A percentile compares a stretch with the other conserved stretches of the same genome.
Evolutionary conservation across 2,888 invertebrate genomes (phyloP).

Genomic region (Eremobia ochroleuca): DNA sequence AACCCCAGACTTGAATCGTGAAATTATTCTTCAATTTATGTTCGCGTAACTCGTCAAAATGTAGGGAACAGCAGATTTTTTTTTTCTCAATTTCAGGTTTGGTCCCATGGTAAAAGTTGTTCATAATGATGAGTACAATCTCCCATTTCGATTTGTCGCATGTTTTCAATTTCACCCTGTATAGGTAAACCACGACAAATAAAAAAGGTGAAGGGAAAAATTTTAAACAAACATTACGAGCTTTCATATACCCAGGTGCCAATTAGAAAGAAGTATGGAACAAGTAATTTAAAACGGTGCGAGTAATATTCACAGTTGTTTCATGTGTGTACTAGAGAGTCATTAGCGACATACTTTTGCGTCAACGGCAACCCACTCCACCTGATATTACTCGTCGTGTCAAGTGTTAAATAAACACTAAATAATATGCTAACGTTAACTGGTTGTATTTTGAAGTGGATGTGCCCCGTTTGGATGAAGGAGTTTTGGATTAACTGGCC

Average conservation of each 20-base stretch:
- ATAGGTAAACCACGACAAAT: too few relatives aligned
- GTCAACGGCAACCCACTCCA: constrained; percentile 45
- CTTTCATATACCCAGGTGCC: constrained; percentile 23
- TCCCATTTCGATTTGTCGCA: too few relatives aligned
- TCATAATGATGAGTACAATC: too few relatives aligned
- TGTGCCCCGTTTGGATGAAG: neutral
- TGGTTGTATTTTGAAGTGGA: constrained; percentile 8
- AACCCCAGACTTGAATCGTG: neutral
- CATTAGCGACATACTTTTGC: constrained; percentile 51
- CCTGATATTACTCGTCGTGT: constrained; percentile 37
- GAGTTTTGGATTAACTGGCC: neutral
- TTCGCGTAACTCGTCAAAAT: too few relatives aligned
- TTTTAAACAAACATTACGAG: constrained; percentile 27
- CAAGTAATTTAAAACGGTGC: constrained; percentile 49
- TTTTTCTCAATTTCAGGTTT: too few relatives aligned
- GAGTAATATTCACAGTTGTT: constrained; percentile 49
- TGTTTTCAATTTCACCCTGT: too few relatives aligned
- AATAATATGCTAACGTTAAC: constrained; percentile 28
- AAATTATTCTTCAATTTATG: neutral
- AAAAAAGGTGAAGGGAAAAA: neutral
- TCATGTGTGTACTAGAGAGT: constrained; percentile 31
- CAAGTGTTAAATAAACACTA: constrained; percentile 35
- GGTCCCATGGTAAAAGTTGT: too few relatives aligned
- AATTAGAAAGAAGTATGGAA: constrained; percentile 62
- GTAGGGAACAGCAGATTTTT: too few relatives aligned